A percentile compares a stretch with the other conserved stretches of the same genome.
Conservation (phyloP, 2,797 vertebrate species). For the Alectoris magna region DNA sequence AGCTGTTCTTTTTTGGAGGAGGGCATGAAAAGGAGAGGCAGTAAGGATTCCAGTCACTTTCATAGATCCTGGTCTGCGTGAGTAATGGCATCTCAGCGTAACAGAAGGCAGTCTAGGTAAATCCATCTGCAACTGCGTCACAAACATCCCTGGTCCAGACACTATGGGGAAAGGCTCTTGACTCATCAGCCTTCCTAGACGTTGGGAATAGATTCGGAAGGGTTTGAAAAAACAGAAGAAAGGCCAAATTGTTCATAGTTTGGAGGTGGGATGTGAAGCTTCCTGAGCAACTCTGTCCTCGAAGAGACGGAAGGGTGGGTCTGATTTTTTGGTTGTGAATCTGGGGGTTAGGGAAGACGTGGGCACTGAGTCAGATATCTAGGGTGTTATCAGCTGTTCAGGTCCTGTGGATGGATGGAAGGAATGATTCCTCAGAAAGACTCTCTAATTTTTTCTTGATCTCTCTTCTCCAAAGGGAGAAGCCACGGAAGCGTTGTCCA, state of each 20-base stretch:
- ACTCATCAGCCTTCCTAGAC: constrained; percentile 37
- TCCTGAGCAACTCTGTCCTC: not conserved
- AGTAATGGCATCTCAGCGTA: not conserved
- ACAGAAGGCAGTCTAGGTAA: constrained; percentile 1
- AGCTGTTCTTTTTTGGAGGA: not conserved
- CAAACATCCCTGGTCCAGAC: constrained; percentile 2
- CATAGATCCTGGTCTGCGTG: not conserved
- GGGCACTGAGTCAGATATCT: not conserved
- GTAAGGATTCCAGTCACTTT: not conserved
- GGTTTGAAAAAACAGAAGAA: constrained; percentile 19
- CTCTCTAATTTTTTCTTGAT: not conserved
- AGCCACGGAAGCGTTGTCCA: not conserved
- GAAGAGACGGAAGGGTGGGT: not conserved
- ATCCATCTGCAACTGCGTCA: not conserved
- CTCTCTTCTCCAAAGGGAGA: not conserved
- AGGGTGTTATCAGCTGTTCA: not conserved
- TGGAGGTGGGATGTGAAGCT: not conserved
- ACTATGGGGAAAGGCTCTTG: not conserved
- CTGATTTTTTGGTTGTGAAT: not conserved
- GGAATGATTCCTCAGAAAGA: not conserved
- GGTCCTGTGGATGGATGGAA: not conserved
- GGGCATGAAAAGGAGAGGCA: not conserved
- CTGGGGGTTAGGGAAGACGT: not conserved
- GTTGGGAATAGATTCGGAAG: not conserved
- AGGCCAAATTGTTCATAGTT: not conserved